Evolutionary conservation across 2,797 vertebrate genomes (phyloP).

Genomic region (Rhincodon typus): DNA sequence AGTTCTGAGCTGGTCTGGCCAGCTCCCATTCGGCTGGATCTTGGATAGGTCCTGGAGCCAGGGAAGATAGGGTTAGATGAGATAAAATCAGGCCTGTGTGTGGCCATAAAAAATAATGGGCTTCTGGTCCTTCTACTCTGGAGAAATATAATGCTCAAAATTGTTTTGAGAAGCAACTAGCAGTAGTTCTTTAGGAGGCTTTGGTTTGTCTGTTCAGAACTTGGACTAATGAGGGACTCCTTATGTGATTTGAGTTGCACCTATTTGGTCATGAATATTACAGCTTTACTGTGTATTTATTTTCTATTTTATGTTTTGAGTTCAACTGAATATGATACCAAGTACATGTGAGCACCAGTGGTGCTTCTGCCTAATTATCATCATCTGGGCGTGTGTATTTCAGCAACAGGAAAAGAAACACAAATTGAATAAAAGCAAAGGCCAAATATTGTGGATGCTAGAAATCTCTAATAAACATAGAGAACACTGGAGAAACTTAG

Average conservation of each 20-base stretch:
- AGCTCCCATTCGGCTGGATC: neutral
- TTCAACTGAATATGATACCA: neutral
- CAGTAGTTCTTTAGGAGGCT: neutral
- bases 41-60: neutral
- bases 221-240: neutral
- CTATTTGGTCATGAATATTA: neutral
- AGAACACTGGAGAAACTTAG: no score
- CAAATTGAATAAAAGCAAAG: no score
- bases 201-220: neutral
- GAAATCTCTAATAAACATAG: no score
- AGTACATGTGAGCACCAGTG: no score
- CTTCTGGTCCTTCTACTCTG: neutral
- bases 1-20: neutral
- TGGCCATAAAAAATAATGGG: neutral
- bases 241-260: neutral
- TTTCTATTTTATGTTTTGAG: neutral
- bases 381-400: no score
- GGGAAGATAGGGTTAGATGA: neutral
- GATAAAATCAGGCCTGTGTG: no score
- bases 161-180: neutral
- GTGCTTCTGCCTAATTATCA: neutral
- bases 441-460: no score
- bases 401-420: no score
- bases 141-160: neutral
- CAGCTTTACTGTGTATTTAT: neutral